Base-by-base conservation (phyloP, 2,113 vertebrate species). In the Chionodraco myersi region DNA sequence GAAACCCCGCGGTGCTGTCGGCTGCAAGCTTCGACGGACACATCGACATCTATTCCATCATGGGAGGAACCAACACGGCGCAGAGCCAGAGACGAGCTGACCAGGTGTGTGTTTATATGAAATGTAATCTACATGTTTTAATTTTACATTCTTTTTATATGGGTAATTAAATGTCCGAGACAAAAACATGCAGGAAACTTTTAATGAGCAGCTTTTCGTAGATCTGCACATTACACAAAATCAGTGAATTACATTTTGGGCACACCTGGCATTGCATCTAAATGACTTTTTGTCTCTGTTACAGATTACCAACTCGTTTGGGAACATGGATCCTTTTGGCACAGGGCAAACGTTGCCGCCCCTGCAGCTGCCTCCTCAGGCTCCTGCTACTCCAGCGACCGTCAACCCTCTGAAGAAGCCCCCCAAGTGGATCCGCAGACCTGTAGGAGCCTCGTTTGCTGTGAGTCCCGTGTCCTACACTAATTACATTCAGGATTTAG, bases 311-410 rank as follows among this genome's bases (percentile, higher is more conserved):
- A 96, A 93, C 0, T 98, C 97, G 0, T 99, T 99, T 88, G 97
- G 97, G 36, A 97, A 97, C 90, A 94, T 99, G 0, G 97, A 98
- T 93, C 97, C 98, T 0, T 99, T 99, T 79, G 98, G 98, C 30
- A 98, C 93, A 0, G 98, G 97, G 15, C 97, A 98, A 53, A 88
- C 95, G 0, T 92, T 99, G 21, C 97, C 97, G 0, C 97, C 97
- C 0, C 77, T 99, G 77, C 97, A 98, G 91, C 93, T 98, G 58
- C 97, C 97, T 16, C 97, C 97, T 16, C 97, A 97, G 86, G 88
- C 94, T 49, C 3, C 92, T 0, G 13, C 90, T 6, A 76, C 95
- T 16, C 92, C 95, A 48, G 92, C 87, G 2, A 82, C 89, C 0
- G 48, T 97, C 72, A 88, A 95, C 30, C 98, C 97, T 10, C 90